Evolutionary conservation across 2,888 invertebrate genomes (phyloP), one percentile per base, ranked within the genome.

Genomic region (Leptogaster cylindrica): DNA sequence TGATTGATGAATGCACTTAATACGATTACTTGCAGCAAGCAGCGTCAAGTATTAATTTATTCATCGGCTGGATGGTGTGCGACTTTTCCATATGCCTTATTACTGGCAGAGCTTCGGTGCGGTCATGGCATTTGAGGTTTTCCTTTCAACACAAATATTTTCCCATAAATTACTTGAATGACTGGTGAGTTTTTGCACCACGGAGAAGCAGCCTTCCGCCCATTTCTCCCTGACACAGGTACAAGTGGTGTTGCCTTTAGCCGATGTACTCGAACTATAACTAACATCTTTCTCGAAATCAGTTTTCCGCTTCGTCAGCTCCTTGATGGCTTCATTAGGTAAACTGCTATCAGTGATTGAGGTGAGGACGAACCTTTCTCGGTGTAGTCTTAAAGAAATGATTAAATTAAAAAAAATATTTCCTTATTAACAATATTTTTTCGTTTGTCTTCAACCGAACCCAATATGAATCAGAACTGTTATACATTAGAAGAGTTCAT

Each of bases 1-100:
- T 70, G 70, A 70, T 70, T 70, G 66, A 70, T 70, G 70, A 68
- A 70, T 70, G 70, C 70, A 70, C 70, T 70, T 68, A 70, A 66
- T 51, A 48, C 68, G 70, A 70, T 70, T 70, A 68, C 66, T 68
- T 64, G 68, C 67, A 69, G 46, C 28, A 51, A 51, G 28, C 25
- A 67, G 52, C 65, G 52, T 48, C 36, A 67, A 67, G 48, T 70
- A 65, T 65, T 70, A 67, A 70, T 67, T 70, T 70, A 70, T 70
- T 70, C 70, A 70, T 70, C 63, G 65, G 52, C 50, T 50, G 23
- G 36, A 23, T 55, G 28, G 23, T 27, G 41, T 64, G 18, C 64
- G 44, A 33, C 48, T 48, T 64, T 23, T 33, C 33, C 28, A 5
- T 20, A 44, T 61, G 23, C 28, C 39, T 10, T 27, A 31, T 27